These are phyloP conservation scores for Lutjanus campechanus DNA, from an alignment of 2,797 vertebrate species.

Conservation along the genomic window DNA sequence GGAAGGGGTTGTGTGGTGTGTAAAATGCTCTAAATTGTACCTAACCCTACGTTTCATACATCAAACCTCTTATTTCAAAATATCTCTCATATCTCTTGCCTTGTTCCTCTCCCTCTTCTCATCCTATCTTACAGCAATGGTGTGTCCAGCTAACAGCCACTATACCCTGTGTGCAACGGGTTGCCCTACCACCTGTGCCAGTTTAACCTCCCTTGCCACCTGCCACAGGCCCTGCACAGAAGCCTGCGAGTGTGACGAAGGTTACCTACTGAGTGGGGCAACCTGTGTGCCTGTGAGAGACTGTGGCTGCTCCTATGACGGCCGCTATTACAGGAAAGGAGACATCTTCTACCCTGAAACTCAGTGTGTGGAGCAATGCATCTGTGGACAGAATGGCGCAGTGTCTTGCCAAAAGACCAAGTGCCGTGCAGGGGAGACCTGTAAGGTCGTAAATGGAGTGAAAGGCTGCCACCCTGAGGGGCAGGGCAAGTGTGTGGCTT, in stretches of 20 bases:
- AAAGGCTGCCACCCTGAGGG: slow-evolving; percentile 77
- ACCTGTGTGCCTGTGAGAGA: slow-evolving; percentile 81
- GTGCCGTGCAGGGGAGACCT: slow-evolving; percentile 77
- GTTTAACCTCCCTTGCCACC: slow-evolving; percentile 51
- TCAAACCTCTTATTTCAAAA: slow-evolving; percentile 3
- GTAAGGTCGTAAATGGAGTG: slow-evolving; percentile 76
- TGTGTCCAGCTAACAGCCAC: slow-evolving; percentile 87
- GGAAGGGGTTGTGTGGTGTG: too few species aligned
- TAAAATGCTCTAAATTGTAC: too few species aligned
- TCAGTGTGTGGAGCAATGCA: slow-evolving; percentile 72
- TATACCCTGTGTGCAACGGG: slow-evolving; percentile 79
- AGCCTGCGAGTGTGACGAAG: slow-evolving; percentile 87
- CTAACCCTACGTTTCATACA: background rate
- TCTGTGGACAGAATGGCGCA: slow-evolving; percentile 75
- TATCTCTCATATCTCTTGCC: background rate
- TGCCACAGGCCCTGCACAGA: slow-evolving; percentile 79
- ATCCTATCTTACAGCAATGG: slow-evolving; percentile 71
- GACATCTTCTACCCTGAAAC: slow-evolving; percentile 72
- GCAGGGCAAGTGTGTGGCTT: slow-evolving; percentile 82
- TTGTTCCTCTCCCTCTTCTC: background rate
- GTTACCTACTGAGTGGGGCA: slow-evolving; percentile 82
- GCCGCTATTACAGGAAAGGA: slow-evolving; percentile 76
- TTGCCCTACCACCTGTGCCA: slow-evolving; percentile 84
- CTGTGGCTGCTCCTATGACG: slow-evolving; percentile 87
- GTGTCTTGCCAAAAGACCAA: slow-evolving; percentile 70